Base-by-base conservation (phyloP, 2,113 vertebrate species). In the Eulacestoma nigropectus region DNA sequence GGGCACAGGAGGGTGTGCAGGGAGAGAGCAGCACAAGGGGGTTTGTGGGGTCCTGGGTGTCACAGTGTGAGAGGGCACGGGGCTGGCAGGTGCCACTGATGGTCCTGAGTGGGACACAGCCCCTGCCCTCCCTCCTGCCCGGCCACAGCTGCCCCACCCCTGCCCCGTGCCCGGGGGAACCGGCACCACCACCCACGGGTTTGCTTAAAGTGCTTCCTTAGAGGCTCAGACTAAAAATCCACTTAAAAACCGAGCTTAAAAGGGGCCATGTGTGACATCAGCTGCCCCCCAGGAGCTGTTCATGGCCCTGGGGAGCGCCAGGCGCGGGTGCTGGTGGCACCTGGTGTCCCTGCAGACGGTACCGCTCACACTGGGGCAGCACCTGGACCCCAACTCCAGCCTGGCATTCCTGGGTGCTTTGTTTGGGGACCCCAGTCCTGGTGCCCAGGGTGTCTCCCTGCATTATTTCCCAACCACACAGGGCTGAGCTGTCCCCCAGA, bases 391-490 rank as follows among this genome's bases (percentile, higher is more conserved):
- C 52, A 30, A 11, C 22, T 22, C 46, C 67, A 65, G 7, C 80
- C 87, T 6, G 56, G 4, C 7, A 0, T 6, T 30, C 16, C 79
- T 3, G 49, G 47, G 6, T 22, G 1, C 39, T 76, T 83, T 3
- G 23, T 33, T 7, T 25, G n/a, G 39, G 20, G 6, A 26, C 7
- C 33, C 14, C 72, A 19, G 1, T 44, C n/a, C 68, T 3, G 12
- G 1, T 64, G n/a, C 41, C 41, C 26, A 10, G 2, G 63, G 12
- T 0, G 2, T 39, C 30, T 35, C 41, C 64, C 49, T 12, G 30
- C 8, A 0, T 26, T 33, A 6, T 62, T 69, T 74, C 46, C 90
- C 88, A 46, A 0, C 10, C 4, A 0, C 4, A 1, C 1, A 0
- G 10, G n/a, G 47, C 84, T 53, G 84, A 74, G 55, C 68, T 27